Base-by-base conservation (phyloP, 2,797 vertebrate genomes). In the Chiroxiphia lanceolata region DNA sequence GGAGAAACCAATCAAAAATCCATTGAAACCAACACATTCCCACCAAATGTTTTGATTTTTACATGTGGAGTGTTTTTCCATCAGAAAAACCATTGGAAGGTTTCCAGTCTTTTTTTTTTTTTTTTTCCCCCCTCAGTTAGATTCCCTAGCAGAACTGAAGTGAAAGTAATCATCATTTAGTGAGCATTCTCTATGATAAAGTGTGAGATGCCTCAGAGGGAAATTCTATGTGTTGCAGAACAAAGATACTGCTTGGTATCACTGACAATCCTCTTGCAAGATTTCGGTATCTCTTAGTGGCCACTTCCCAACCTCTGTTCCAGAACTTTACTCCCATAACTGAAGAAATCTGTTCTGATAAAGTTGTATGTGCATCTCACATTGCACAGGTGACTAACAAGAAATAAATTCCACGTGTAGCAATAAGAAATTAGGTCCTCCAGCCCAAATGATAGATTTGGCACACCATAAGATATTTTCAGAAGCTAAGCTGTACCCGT, bases 1-100 rank as follows among this genome's bases (percentile, higher is more conserved):
- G 87, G 68, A 85, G 79, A 85, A 95, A 89, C 59, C 36, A 21
- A 78, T 90, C 68, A 91, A 94, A 96, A 93, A 88, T 42, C 82
- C 53, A 47, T 47, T 17, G 80, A 87, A 91, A 84, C 57, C 51
- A 74, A 64, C 90, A 74, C 48, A 65, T 87, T 88, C 56, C 67
- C 22, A 60, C 56, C 70, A 90, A 87, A 82, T 77, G 74, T 87
- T 96, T 94, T 77, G 51, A 79, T 95, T 94, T 94, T 94, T 69
- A 53, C 64, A 72, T 29, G 77, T 60, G 63, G 79, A 90, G 57
- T 84, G 83, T 74, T 94, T 95, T 94, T 88, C 74, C 56, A 74
- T 84, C 40, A 95, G 70, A 88, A 95, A 90, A 91, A 23, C 54
- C 31, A n/a, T 7, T 88, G 81, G 74, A 94, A 90, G 5, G 4